Base-by-base conservation (phyloP, 2,797 vertebrate genomes). In the Mormyrops attenuatus region DNA sequence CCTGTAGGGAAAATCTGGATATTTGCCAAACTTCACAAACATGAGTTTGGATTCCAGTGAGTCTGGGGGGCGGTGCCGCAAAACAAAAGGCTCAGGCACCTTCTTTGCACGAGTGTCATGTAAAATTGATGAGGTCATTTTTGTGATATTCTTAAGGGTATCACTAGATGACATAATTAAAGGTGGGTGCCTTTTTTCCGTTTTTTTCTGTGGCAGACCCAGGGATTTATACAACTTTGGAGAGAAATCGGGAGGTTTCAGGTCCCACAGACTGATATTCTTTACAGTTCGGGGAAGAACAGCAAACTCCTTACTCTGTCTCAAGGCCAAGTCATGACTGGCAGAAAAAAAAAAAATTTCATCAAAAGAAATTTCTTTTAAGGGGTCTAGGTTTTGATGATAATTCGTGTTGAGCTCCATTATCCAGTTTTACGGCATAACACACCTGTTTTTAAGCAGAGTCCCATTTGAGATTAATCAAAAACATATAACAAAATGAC, bases 211-310 rank as follows among this genome's bases (percentile, higher is more conserved):
- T 90, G 93, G 92, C 41, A 90, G 88, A 1, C 11, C 87, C 44
- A 91, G 55, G 57, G 92, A 92, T 49, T 44, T 94, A 90, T 91
- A 95, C 0, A 95, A 90, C 85, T 69, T 90, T 0, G 93, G 87
- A 22, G 92, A 97, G 90, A 97, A 96, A 90, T 96, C 94, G 0
- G 94, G 96, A 26, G 94, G 90, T 88, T 93, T 92, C 52, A 94
- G 93, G 90, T 92, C 93, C 94, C 92, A 91, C 26, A 60, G 0
- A 11, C 93, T 69, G n/a, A 2, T 11, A 15, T 88, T 63, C 55
- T 88, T 63, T 63, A 69, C 26, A 38, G 88, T 41, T 89, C 63
- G 52, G 47, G 44, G 82, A 53, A n/a, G 60, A n/a, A 60, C 6
- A 26, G 47, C 38, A 85, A 91, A 92, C 41, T 41, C 88, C 87